These are phyloP conservation scores for Archaeoteleia sp. DNA, from an alignment of 2,888 invertebrate species.

Conservation along the genomic window DNA sequence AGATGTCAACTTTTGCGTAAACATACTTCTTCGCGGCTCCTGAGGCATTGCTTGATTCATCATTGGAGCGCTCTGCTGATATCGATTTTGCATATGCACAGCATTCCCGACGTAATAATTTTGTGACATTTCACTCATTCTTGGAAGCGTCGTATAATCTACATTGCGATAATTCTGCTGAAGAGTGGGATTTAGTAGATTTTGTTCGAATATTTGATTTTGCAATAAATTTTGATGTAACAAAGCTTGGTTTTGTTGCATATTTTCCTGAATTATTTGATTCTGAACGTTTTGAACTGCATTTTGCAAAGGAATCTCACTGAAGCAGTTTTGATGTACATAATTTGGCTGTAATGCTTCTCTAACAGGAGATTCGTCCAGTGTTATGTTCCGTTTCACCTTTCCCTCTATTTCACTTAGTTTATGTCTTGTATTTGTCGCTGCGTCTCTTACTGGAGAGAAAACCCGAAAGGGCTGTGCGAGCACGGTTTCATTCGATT, in stretches of 20 bases:
- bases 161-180: constrained; percentile 54
- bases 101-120: constrained; percentile 60
- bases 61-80: constrained; percentile 57
- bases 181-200: constrained; percentile 54
- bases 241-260: constrained; percentile 68
- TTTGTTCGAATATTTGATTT: constrained; percentile 59
- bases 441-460: constrained; percentile 71
- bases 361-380: constrained; percentile 62
- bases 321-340: constrained; percentile 61
- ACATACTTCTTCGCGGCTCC: constrained; percentile 63
- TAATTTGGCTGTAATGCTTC: constrained; percentile 60
- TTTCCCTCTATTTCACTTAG: constrained; percentile 56
- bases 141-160: no score
- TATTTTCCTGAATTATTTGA: constrained; percentile 73
- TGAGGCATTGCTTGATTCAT: constrained; percentile 68
- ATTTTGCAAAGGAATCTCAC: constrained; percentile 69
- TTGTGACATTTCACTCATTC: constrained; percentile 53
- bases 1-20: constrained; percentile 60
- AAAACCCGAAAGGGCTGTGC: constrained; percentile 67
- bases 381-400: constrained; percentile 59
- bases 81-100: constrained; percentile 63
- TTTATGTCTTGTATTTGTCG: constrained; percentile 68
- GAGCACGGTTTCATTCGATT: constrained; percentile 72
- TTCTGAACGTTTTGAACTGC: constrained; percentile 73
- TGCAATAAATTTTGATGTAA: constrained; percentile 64